Evolutionary conservation across 2,797 vertebrate species (phyloP), one percentile per base, ranked within the genome.

Genomic region (Cyclura pinguis): DNA sequence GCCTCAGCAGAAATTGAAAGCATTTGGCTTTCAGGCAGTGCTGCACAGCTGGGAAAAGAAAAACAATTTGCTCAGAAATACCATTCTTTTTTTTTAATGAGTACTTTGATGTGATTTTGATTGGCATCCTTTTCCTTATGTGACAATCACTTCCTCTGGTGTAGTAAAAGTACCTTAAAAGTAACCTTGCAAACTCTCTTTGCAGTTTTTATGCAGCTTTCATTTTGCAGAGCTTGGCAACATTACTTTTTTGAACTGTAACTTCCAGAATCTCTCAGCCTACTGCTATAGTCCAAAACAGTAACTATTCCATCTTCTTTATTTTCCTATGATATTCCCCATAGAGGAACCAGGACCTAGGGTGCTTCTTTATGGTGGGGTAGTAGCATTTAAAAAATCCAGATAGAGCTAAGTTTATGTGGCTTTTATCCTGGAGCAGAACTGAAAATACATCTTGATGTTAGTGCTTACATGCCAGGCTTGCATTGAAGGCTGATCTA

Each of bases 301-400:
- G 67, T 32, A 69, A 69, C 67, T 69, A 32, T 69, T 69, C 67
- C 20, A 69, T 29, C 29, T 2, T 29, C 2, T 69, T n/a, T 47
- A 72, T 85, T 24, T 50, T 59, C 14, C 57, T 35, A 89, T 67
- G 73, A 78, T 9, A 50, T 50, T 38, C 47, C 27, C 47, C 24
- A 55, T 24, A 18, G 32, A 77, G 32, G n/a, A 52, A 84, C 62
- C 13, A 18, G 18, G 57, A 55, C 10, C 27, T 62, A 35, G 64
- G 18, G 4, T 16, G 12, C 29, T 47, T 64, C 10, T 84, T 76
- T 62, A 50, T 32, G 50, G n/a, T 89, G 80, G 42, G 55, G 64
- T 27, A 35, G 42, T 55, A 47, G 62, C 47, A n/a, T 47, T 52
- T 85, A 93, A 84, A 89, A 47, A 22, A 91, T 35, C 9, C n/a